Evolutionary conservation across 2,888 invertebrate genomes (phyloP).

Genomic region (Plebejus anna): DNA sequence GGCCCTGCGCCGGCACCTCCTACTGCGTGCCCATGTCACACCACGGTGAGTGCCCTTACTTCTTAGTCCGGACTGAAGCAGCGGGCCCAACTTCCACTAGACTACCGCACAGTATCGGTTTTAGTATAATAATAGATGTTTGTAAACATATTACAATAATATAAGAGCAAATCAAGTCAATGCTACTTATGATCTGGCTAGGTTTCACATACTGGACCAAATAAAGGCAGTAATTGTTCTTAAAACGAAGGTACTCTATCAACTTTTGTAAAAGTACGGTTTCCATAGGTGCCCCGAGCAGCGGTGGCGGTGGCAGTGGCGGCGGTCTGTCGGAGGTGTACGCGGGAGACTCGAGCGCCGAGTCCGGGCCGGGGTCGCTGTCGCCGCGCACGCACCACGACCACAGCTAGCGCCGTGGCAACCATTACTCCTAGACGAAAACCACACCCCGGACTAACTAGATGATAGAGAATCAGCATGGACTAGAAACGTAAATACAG

Average conservation of each 20-base stretch:
- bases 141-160: too few relatives aligned
- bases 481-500: too few relatives aligned
- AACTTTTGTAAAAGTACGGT: not conserved
- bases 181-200: too few relatives aligned
- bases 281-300: conserved; percentile 34
- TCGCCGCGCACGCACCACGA: conserved; percentile 71
- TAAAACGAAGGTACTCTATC: too few relatives aligned
- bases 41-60: not conserved
- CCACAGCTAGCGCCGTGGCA: conserved; percentile 65
- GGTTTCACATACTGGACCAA: too few relatives aligned
- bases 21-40: too few relatives aligned
- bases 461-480: not conserved
- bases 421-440: not conserved
- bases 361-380: conserved; percentile 71
- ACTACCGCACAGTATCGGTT: too few relatives aligned
- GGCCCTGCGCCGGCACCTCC: conserved; percentile 6
- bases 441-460: not conserved
- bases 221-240: too few relatives aligned
- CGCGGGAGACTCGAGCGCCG: conserved; percentile 73
- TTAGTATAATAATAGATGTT: too few relatives aligned
- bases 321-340: conserved; percentile 72
- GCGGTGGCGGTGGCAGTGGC: conserved; percentile 61
- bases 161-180: too few relatives aligned
- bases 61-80: too few relatives aligned
- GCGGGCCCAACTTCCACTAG: too few relatives aligned